Percentiles rank a stretch among this genome's conserved stretches.
These are phyloP conservation scores for Phyllotreta striolata DNA, from an alignment of 2,888 invertebrate genomes.

Conservation along the genomic window DNA sequence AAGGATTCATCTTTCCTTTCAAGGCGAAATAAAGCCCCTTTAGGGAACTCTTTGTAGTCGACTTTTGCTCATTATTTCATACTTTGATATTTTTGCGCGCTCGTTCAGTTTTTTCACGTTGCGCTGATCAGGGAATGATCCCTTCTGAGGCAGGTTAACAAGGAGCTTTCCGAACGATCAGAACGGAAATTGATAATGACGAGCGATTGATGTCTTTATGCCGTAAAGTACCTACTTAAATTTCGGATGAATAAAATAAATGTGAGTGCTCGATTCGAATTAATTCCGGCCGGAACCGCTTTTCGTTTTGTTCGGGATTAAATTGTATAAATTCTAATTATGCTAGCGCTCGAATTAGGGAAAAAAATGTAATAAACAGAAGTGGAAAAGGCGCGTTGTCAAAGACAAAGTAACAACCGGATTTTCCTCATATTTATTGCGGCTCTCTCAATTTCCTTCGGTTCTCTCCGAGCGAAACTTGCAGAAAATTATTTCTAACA, in stretches of 20 bases:
- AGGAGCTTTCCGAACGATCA: background rate
- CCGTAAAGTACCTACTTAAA: too few species aligned
- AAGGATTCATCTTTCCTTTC: constrained; percentile 15
- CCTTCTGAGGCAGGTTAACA: constrained; percentile 9
- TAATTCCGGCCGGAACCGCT: too few species aligned
- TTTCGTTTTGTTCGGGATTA: too few species aligned
- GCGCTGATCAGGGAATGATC: background rate
- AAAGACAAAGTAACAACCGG: background rate
- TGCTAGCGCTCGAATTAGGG: too few species aligned
- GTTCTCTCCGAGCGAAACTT: constrained; percentile 3
- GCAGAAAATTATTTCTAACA: constrained; percentile 15
- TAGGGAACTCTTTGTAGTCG: constrained; percentile 9
- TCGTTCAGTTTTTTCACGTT: background rate
- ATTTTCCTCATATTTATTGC: constrained; percentile 13
- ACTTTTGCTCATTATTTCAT: constrained; percentile 22
- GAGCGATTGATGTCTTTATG: too few species aligned
- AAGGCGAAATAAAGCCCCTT: constrained; percentile 9
- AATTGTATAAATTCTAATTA: too few species aligned
- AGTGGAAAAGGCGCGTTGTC: too few species aligned
- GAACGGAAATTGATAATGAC: constrained; percentile 2
- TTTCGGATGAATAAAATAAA: too few species aligned
- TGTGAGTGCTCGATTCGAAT: too few species aligned
- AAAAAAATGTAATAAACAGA: too few species aligned
- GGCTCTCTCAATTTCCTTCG: constrained; percentile 8
- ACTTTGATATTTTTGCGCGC: constrained; percentile 16